phyloP scores from a whole-genome alignment of 2,888 invertebrate genomes.

The Crossocerus cetratus region DNA sequence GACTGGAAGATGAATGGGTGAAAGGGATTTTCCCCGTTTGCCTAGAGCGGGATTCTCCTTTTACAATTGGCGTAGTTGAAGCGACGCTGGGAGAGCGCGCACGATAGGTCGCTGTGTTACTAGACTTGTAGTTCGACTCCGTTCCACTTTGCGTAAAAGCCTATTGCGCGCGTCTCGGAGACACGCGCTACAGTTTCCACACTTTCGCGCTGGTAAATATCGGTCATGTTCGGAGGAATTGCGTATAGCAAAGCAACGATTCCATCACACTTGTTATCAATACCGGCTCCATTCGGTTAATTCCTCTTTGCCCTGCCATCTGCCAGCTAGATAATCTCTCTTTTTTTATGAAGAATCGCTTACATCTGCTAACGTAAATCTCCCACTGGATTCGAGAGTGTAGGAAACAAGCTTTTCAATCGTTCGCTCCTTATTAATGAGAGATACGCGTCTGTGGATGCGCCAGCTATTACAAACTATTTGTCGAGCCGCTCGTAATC shows the following conservation, averaged over 20 bases:
- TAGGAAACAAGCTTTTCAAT: not conserved
- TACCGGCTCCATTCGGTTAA: not conserved
- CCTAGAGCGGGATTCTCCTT: too few relatives aligned
- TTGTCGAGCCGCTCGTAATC: not conserved
- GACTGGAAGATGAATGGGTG: too few relatives aligned
- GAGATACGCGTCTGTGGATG: not conserved
- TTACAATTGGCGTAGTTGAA: not conserved
- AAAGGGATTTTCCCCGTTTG: too few relatives aligned
- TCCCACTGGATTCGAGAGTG: too few relatives aligned
- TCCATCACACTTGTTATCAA: slow-evolving; percentile 8
- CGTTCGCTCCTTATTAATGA: not conserved
- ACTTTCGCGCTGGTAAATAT: slow-evolving; percentile 49
- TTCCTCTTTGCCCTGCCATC: not conserved
- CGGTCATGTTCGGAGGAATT: slow-evolving; percentile 19
- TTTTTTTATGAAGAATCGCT: too few relatives aligned
- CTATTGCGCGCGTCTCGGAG: slow-evolving; percentile 6
- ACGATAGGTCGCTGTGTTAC: too few relatives aligned
- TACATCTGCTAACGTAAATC: too few relatives aligned
- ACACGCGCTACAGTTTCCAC: slow-evolving; percentile 30
- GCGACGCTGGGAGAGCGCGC: not conserved
- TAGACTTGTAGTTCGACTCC: not conserved
- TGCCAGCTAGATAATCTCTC: too few relatives aligned
- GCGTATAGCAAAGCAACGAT: slow-evolving; percentile 24
- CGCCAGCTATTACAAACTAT: not conserved
- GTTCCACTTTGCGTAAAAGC: slow-evolving; percentile 26